These are phyloP conservation scores for Peromyscus eremicus DNA, from an alignment of 2,797 vertebrate species.

Conservation along the genomic window DNA sequence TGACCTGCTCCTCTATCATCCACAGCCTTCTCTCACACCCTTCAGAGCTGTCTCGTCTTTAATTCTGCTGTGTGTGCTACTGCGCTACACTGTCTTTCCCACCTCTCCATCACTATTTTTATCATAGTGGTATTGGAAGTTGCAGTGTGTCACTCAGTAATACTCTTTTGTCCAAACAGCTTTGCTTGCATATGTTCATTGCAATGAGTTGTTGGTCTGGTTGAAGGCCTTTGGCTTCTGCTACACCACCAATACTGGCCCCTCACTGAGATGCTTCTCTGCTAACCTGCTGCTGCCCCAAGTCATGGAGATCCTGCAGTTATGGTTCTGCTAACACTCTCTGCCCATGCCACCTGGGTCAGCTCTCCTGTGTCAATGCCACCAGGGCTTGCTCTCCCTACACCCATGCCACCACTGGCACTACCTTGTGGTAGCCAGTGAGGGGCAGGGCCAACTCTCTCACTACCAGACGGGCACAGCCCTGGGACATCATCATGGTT, in stretches of 20 bases:
- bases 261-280: background rate
- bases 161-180: background rate
- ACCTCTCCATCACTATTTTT: background rate
- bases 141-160: background rate
- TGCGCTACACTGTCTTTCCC: background rate
- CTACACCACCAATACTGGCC: background rate
- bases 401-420: background rate
- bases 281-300: background rate
- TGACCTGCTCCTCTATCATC: background rate
- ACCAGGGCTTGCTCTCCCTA: background rate
- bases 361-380: background rate
- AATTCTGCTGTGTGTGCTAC: background rate
- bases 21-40: background rate
- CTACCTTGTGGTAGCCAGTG: background rate
- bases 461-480: background rate
- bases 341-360: background rate
- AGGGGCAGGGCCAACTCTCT: background rate
- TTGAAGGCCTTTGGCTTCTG: background rate
- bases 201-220: background rate
- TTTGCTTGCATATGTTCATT: background rate
- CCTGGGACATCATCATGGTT: background rate
- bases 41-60: background rate
- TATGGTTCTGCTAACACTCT: background rate
- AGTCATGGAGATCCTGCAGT: background rate
- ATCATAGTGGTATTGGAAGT: background rate